phyloP scores from a whole-genome alignment of 1,140 invertebrate species.

The Diabrotica virgifera region DNA sequence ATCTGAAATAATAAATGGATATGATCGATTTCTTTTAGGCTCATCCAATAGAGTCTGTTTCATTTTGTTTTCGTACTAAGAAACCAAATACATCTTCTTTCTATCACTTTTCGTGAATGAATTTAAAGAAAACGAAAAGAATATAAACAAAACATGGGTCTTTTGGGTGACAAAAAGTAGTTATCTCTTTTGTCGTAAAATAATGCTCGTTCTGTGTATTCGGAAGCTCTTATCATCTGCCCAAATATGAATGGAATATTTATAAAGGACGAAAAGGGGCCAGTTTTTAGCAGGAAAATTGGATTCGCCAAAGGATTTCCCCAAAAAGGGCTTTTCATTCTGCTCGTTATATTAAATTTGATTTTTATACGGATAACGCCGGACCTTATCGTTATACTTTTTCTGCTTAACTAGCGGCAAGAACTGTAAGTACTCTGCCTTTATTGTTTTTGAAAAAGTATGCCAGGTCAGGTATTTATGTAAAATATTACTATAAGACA shows the following conservation, averaged over 20 bases:
- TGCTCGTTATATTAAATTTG: constrained; percentile 15
- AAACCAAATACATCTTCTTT: too few species aligned
- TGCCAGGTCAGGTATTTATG: too few species aligned
- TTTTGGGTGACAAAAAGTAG: too few species aligned
- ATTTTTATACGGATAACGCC: constrained; percentile 16
- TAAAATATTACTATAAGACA: too few species aligned
- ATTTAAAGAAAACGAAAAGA: too few species aligned
- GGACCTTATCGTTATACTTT: background rate
- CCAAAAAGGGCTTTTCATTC: background rate
- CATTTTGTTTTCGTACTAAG: too few species aligned
- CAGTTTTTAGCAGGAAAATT: constrained; percentile 1
- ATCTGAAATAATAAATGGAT: too few species aligned
- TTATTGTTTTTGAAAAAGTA: background rate
- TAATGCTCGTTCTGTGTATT: background rate
- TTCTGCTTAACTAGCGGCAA: constrained; percentile 9
- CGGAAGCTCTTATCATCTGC: background rate
- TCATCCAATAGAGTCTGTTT: too few species aligned
- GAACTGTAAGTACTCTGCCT: background rate
- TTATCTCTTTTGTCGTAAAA: background rate
- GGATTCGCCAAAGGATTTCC: background rate
- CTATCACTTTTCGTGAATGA: too few species aligned
- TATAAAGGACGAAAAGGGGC: constrained; percentile 1
- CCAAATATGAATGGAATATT: constrained; percentile 1
- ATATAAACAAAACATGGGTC: too few species aligned
- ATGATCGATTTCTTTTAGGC: too few species aligned